Percentiles rank a stretch among this genome's conserved stretches.
Conservation (phyloP, 2,888 invertebrate species). For the Galeopsomyia nigrocyanea region DNA sequence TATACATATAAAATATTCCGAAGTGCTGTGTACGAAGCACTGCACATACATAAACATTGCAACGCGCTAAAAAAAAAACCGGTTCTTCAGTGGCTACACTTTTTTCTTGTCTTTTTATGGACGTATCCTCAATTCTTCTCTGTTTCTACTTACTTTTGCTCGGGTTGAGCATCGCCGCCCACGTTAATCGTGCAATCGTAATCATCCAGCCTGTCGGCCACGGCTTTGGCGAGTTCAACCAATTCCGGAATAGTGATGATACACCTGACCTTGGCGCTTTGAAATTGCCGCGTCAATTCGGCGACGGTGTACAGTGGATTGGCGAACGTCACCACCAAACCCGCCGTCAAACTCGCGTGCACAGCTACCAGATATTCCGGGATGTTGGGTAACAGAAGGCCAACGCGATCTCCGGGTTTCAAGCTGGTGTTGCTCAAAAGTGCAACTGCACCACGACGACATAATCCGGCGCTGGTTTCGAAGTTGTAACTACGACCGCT, state of each 20-base stretch:
- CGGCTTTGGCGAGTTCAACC: constrained; percentile 73
- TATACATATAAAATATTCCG: no score
- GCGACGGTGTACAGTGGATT: constrained; percentile 80
- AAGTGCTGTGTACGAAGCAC: no score
- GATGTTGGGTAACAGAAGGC: constrained; percentile 78
- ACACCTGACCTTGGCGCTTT: constrained; percentile 75
- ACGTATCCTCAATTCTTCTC: background rate
- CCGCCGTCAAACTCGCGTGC: constrained; percentile 77
- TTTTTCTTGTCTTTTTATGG: background rate
- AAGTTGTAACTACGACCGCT: constrained; percentile 78
- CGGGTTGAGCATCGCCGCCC: constrained; percentile 73
- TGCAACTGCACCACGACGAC: constrained; percentile 73
- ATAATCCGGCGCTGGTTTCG: constrained; percentile 73
- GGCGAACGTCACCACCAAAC: constrained; percentile 77
- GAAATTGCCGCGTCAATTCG: constrained; percentile 76
- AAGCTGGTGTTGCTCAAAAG: constrained; percentile 73
- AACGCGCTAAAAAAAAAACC: no score
- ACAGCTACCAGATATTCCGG: constrained; percentile 79
- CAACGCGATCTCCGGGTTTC: constrained; percentile 76
- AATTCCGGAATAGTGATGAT: constrained; percentile 77
- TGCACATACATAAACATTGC: no score
- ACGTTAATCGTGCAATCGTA: constrained; percentile 77
- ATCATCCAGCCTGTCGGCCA: constrained; percentile 71
- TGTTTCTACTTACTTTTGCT: constrained; percentile 29
- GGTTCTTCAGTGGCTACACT: no score